Base-by-base conservation (phyloP, 2,888 invertebrate genomes). In the Stenodema calcarata region DNA sequence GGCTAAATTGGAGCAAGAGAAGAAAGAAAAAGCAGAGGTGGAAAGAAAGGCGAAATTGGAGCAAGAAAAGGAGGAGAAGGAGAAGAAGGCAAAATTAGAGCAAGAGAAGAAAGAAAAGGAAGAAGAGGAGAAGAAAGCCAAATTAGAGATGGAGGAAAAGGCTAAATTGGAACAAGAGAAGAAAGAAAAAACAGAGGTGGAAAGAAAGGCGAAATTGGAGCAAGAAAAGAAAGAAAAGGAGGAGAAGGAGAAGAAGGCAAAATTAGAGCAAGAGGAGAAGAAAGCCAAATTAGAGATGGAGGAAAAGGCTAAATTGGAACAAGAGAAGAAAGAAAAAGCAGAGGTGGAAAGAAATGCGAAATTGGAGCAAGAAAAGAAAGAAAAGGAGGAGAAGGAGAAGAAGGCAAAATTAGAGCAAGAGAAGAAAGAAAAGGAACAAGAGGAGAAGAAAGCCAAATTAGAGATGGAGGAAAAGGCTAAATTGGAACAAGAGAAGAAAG, bases 291-390 rank as follows among this genome's bases (percentile, higher is more conserved):
- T 35, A 41, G 69, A 80, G 44, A 47, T 47, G 35, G 79, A 79
- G 62, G 84, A 76, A 47, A 76, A 88, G 87, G 44, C 35, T 4
- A 86, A 62, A 42, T 47, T 79, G 87, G 87, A 11, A 87, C 87
- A 86, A 86, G 81, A 83, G 87, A 89, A 86, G 87, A 88, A 28
- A 87, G 89, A 81, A 84, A 85, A 76, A 86, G 87, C 86, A 88
- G 54, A 78, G 79, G 78, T n/a, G 87, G 87, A 85, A 87, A 88
- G 35, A 87, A 80, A 35, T 87, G 88, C 82, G 84, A 89, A 35
- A 89, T 90, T 81, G 87, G 90, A 91, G 86, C 87, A 83, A 73
- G 88, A 54, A 87, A 89, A 50, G 30, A 7, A 73, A 23, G 23
- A 41, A 35, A 16, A 35, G 35, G 28, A 73, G 14, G 11, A 54